A percentile compares a stretch with the other conserved stretches of the same genome.
phyloP scores from a whole-genome alignment of 2,113 vertebrate genomes.

The Xiphorhynchus elegans region DNA sequence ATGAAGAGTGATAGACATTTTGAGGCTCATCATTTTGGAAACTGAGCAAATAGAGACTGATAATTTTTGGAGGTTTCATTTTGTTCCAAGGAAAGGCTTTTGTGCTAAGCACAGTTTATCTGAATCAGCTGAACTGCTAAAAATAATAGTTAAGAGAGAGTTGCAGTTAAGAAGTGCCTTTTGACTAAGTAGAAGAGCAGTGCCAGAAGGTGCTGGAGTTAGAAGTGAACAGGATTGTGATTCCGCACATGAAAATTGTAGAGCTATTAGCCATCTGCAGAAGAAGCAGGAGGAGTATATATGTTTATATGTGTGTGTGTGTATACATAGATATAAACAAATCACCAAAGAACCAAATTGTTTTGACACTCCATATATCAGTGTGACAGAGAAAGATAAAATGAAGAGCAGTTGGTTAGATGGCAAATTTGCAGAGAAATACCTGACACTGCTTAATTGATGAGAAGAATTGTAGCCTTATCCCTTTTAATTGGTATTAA shows the following conservation, averaged over 20 bases:
- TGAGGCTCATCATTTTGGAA: neutral
- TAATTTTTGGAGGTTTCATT: neutral
- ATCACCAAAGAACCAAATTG: neutral
- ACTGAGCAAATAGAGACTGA: neutral
- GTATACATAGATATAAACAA: neutral
- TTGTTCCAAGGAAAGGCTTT: neutral
- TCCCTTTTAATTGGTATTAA: neutral
- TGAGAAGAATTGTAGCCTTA: neutral
- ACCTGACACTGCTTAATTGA: neutral
- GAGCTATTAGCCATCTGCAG: neutral
- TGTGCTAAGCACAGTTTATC: neutral
- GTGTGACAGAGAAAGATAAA: neutral
- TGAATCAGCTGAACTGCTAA: neutral
- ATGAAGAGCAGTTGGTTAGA: neutral
- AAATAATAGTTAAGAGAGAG: neutral
- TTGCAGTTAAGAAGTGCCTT: neutral
- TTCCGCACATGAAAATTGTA: neutral
- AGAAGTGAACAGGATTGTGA: neutral
- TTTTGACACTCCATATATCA: neutral
- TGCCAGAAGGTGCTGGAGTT: neutral
- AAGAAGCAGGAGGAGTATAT: neutral
- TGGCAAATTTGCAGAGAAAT: neutral
- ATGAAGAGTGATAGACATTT: neutral
- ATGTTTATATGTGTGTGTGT: neutral
- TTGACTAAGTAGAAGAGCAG: neutral